Percentiles rank a stretch among this genome's conserved stretches.
Evolutionary conservation across 1,140 invertebrate species (phyloP).

Genomic region (Brachionus koreanus): DNA sequence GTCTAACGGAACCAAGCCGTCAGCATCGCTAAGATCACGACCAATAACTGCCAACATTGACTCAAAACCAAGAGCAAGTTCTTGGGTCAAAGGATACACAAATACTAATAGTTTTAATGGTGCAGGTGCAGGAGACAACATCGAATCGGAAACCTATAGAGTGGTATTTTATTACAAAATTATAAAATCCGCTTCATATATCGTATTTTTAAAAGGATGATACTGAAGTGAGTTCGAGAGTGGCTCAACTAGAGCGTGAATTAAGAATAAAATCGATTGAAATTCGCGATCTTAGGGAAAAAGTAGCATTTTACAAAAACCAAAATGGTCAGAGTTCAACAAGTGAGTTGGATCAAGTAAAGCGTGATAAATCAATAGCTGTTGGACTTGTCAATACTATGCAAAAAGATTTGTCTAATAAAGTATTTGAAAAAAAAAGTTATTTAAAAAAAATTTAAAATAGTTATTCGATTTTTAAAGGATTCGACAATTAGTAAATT

Average conservation of each 20-base stretch:
- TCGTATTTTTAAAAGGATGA: neutral
- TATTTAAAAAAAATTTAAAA: neutral
- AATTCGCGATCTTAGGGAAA: slow-evolving; percentile 22
- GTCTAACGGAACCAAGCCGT: slow-evolving; percentile 14
- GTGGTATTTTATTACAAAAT: neutral
- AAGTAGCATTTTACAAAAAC: slow-evolving; percentile 26
- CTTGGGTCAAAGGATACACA: slow-evolving; percentile 46
- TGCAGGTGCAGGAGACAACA: slow-evolving; percentile 26
- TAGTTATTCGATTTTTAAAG: slow-evolving; percentile 46
- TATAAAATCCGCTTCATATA: neutral
- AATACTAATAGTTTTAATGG: slow-evolving; percentile 45
- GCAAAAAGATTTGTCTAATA: slow-evolving; percentile 58
- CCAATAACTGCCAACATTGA: slow-evolving; percentile 52
- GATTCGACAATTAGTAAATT: slow-evolving; percentile 56
- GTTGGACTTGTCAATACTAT: slow-evolving; percentile 57
- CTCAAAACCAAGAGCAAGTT: neutral
- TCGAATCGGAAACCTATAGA: slow-evolving; percentile 12
- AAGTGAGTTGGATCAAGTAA: slow-evolving; percentile 53
- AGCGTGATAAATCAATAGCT: slow-evolving; percentile 58
- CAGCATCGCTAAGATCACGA: slow-evolving; percentile 49
- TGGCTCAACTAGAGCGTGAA: slow-evolving; percentile 5
- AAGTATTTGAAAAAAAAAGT: slow-evolving; percentile 47
- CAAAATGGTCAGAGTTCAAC: neutral
- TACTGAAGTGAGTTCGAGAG: neutral
- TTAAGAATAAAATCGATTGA: slow-evolving; percentile 14